phyloP scores from a whole-genome alignment of 2,113 vertebrate genomes.

The Embiotoca jacksoni region DNA sequence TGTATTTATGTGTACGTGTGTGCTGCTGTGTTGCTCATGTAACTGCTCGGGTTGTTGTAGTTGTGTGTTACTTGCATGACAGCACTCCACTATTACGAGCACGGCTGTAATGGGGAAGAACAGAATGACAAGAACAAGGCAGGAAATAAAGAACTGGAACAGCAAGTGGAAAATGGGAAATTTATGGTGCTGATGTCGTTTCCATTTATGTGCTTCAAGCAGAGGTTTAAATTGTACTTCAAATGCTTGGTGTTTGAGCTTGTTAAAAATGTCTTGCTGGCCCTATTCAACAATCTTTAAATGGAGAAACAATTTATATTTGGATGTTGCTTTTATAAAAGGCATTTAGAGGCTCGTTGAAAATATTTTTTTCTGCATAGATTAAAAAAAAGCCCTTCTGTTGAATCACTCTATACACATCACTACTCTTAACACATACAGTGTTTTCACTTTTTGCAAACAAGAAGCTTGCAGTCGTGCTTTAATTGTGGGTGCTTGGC shows the following conservation, averaged over 20 bases:
- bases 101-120: slow-evolving; percentile 29
- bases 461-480: background rate
- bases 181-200: slow-evolving; percentile 8
- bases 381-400: too few relatives aligned
- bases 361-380: background rate
- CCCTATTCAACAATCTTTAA: background rate
- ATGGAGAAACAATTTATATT: background rate
- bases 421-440: background rate
- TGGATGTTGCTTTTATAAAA: background rate
- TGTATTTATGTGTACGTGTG: slow-evolving; percentile 21
- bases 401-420: too few relatives aligned
- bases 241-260: background rate
- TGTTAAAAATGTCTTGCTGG: background rate
- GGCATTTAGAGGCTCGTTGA: background rate
- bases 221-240: slow-evolving; percentile 7
- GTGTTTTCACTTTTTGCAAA: background rate
- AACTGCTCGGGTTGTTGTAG: slow-evolving; percentile 25
- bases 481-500: background rate
- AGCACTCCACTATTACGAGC: slow-evolving; percentile 24
- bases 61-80: slow-evolving; percentile 29
- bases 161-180: slow-evolving; percentile 26
- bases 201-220: slow-evolving; percentile 10
- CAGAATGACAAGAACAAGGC: slow-evolving; percentile 22
- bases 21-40: slow-evolving; percentile 17
- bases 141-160: slow-evolving; percentile 31